Base-by-base conservation (phyloP, 2,113 vertebrate species). In the Sprattus sprattus region DNA sequence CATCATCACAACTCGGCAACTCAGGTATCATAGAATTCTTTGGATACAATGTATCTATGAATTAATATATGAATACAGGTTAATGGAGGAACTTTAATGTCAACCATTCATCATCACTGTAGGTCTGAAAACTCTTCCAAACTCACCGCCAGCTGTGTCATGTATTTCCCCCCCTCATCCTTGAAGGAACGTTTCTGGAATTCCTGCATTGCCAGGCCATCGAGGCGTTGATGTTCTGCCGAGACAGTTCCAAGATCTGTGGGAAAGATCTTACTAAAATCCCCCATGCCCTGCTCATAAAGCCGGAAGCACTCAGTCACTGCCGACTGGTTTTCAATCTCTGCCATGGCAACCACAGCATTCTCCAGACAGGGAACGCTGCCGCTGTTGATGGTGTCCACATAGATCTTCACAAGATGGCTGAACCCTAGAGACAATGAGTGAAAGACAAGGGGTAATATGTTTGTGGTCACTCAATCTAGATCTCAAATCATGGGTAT, bases 331-430 rank as follows among this genome's bases (percentile, higher is more conserved):
- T 95, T 95, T 81, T 93, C 90, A 0, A 57, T 87, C 85, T 88
- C 52, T 2, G 90, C 90, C 88, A 95, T 86, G n/a, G 87, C 52
- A 39, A 88, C 10, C 44, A 94, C 90, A 5, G 90, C 18, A 0
- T 92, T 94, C 32, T 93, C 92, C 83, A 93, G 11, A 88, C 91
- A 91, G 0, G 93, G 94, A 44, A 95, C 84, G 0, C 83, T 2
- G 1, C 93, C 93, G 4, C 52, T 89, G 67, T 0, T 87, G 83
- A 95, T 95, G 10, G 93, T 91, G 2, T 85, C 83, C 4, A 93
- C 86, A 1, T 92, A 95, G 22, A 75, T 90, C 83, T 54, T 16
- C 0, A 88, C 88, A 28, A 95, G 71, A 0, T 83, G 87, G 7
- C 90, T 86, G 2, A 95, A 86, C 85, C 86, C 94, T 95, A 64